Percentiles rank a stretch among this genome's conserved stretches.
These are phyloP conservation scores for Leptinotarsa texana DNA, from an alignment of 1,140 invertebrate species.

Conservation along the genomic window DNA sequence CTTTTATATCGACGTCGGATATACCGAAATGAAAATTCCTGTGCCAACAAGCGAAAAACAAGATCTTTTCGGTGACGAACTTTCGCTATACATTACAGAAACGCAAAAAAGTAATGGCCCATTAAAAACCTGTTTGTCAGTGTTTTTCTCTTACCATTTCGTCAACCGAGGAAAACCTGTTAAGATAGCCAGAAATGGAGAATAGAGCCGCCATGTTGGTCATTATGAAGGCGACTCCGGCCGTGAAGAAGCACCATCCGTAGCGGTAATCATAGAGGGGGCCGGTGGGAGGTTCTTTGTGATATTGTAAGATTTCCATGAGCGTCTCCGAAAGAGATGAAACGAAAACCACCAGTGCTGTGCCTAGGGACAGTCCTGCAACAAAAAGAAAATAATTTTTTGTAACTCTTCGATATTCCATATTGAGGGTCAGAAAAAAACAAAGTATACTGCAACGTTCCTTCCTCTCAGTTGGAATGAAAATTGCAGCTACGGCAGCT, in stretches of 20 bases:
- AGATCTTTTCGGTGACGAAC: background rate
- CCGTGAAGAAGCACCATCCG: conserved; percentile 73
- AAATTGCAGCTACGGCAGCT: too few relatives aligned
- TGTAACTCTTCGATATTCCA: too few relatives aligned
- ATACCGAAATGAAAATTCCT: too few relatives aligned
- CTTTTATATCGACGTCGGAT: too few relatives aligned
- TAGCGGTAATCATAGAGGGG: conserved; percentile 65
- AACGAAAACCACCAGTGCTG: conserved; percentile 66
- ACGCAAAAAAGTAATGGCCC: conserved; percentile 19
- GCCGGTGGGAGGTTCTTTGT: conserved; percentile 45
- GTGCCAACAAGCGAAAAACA: background rate
- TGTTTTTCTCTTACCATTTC: conserved; percentile 61
- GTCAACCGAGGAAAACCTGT: conserved; percentile 65
- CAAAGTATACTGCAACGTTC: too few relatives aligned
- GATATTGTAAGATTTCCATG: conserved; percentile 57
- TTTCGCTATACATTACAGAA: background rate
- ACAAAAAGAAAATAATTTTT: conserved; percentile 35
- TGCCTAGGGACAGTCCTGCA: conserved; percentile 66
- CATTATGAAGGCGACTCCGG: conserved; percentile 67
- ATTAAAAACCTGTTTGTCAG: conserved; percentile 19
- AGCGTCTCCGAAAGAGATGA: conserved; percentile 67
- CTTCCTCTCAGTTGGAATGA: too few relatives aligned
- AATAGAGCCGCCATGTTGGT: conserved; percentile 69
- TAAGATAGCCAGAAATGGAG: conserved; percentile 66
- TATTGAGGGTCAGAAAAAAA: too few relatives aligned